A percentile compares a stretch with the other conserved stretches of the same genome.
Evolutionary conservation across 2,113 vertebrate genomes (phyloP).

Genomic region (Xenopus laevis): DNA sequence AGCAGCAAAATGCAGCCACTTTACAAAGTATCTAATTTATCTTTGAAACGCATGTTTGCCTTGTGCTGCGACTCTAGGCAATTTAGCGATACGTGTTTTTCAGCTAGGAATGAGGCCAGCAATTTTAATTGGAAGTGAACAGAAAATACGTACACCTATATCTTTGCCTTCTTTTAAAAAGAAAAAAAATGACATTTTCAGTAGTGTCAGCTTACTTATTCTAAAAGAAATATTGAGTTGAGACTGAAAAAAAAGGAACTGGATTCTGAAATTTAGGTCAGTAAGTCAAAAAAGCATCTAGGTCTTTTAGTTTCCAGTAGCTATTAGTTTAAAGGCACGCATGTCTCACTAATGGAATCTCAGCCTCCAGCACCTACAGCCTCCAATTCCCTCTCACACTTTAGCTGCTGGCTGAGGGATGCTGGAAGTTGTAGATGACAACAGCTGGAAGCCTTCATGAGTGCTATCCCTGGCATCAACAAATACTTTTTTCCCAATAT

Average conservation of each 20-base stretch:
- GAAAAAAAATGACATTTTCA: conserved; percentile 17
- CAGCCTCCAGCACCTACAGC: too few relatives aligned
- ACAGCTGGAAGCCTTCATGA: too few relatives aligned
- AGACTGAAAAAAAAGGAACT: neutral
- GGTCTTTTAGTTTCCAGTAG: too few relatives aligned
- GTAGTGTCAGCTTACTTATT: neutral
- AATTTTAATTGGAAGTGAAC: conserved; percentile 38
- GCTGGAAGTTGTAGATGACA: too few relatives aligned
- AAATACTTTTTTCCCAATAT: too few relatives aligned
- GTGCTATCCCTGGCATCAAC: too few relatives aligned
- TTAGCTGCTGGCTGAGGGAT: too few relatives aligned
- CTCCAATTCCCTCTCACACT: too few relatives aligned
- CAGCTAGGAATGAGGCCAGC: conserved; percentile 31
- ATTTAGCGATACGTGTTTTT: conserved; percentile 36
- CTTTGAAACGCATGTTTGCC: conserved; percentile 44
- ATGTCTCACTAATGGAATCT: too few relatives aligned
- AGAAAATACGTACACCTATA: conserved; percentile 1
- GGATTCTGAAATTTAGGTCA: neutral
- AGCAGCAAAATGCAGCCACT: conserved; percentile 42
- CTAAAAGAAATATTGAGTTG: neutral
- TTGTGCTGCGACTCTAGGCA: conserved; percentile 36
- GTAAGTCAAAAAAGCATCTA: too few relatives aligned
- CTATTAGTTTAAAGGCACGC: too few relatives aligned
- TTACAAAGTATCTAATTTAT: conserved; percentile 42
- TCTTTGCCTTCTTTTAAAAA: conserved; percentile 16